Percentiles rank a stretch among this genome's conserved stretches.
These are phyloP conservation scores for Muscina levida DNA, from an alignment of 2,888 invertebrate genomes.

Conservation along the genomic window DNA sequence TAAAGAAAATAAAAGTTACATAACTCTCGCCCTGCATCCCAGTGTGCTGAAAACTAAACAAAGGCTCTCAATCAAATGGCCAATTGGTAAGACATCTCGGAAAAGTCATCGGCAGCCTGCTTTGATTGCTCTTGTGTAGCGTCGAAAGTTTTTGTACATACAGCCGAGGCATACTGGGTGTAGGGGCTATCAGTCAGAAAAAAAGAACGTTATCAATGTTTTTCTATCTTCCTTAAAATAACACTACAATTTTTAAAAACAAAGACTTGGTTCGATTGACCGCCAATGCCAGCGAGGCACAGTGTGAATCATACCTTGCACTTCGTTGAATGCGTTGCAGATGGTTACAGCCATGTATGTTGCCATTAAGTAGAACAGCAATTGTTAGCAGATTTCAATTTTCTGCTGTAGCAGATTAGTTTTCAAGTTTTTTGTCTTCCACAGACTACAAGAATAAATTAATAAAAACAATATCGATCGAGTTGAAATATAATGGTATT, in stretches of 20 bases:
- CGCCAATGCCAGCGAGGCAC: too few species aligned
- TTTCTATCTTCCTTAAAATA: slow-evolving; percentile 21
- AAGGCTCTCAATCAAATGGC: background rate
- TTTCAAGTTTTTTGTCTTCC: too few species aligned
- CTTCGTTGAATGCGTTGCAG: too few species aligned
- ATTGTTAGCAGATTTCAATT: too few species aligned
- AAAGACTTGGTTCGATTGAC: slow-evolving; percentile 55
- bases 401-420: too few species aligned
- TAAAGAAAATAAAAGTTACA: slow-evolving; percentile 34
- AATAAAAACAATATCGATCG: too few species aligned
- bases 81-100: background rate
- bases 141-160: slow-evolving; percentile 27
- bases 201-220: slow-evolving; percentile 16
- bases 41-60: slow-evolving; percentile 36
- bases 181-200: slow-evolving; percentile 23
- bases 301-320: background rate
- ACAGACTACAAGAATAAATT: too few species aligned
- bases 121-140: background rate
- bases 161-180: slow-evolving; percentile 49
- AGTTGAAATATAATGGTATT: too few species aligned
- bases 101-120: background rate
- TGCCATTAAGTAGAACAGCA: too few species aligned
- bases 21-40: slow-evolving; percentile 47
- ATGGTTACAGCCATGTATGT: too few species aligned
- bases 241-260: slow-evolving; percentile 8